Base-by-base conservation (phyloP, 1,140 invertebrate species). In the Papilio xuthus region DNA sequence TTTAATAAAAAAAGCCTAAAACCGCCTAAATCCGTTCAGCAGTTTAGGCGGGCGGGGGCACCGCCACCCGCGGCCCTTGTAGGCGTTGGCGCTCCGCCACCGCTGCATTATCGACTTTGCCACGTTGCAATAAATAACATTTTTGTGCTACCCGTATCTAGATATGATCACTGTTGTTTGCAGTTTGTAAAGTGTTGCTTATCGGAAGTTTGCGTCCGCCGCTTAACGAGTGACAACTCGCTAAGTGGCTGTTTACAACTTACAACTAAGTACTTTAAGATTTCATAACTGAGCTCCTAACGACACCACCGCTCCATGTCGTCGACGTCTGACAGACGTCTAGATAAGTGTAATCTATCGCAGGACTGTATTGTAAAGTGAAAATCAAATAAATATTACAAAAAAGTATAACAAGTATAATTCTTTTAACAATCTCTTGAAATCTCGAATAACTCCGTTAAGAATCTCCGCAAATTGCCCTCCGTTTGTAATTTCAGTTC, bases 171-270 rank as follows among this genome's bases (percentile, higher is more conserved):
- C 20, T 23, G 15, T 18, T 47, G 71, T 44, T 26, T 44, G 71
- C 71, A 73, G 71, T 73, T 47, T 50, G 71, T 50, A 8, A 26
- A 72, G 71, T 73, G 71, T 28, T 73, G 32, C 20, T 71, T 37
- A 71, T 37, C 69, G 41, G n/a, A 42, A 42, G 69, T 67, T 67
- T 26, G 18, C 12, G 26, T 15, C 47, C 18, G 47, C 60, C 60
- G 4, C 26, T 67, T 67, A 67, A 32, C 60, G 60, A 67, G 60
- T 28, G 12, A 32, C 60, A 7, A 67, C 60, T 67, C 60, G 60
- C 60, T 32, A 67, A 67, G 26, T 67, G 23, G 60, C 26, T 28
- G 60, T 23, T 67, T 32, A 67, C 12, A 67, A 67, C 60, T 67
- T 28, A 67, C n/a, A 67, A 67, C 26, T 67, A 67, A 67, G 23